Base-by-base conservation (phyloP, 2,113 vertebrate species). In the Scopus umbretta region DNA sequence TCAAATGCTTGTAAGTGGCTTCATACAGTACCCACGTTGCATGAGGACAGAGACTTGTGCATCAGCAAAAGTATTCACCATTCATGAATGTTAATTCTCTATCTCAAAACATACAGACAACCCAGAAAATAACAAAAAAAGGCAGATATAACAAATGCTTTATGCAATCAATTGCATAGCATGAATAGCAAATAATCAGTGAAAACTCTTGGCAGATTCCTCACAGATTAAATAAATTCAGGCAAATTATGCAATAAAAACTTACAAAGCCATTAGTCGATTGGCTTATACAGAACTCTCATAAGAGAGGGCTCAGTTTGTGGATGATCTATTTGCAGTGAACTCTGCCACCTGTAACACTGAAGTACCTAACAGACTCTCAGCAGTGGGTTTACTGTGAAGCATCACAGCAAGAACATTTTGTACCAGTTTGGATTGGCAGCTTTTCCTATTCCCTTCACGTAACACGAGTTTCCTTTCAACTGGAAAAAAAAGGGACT, bases 1-100 rank as follows among this genome's bases (percentile, higher is more conserved):
- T 70, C 25, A 66, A 61, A 47, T 27, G 15, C 32, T 59, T 67
- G 14, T 53, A 36, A 84, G 21, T 3, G 26, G 9, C 72, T 74
- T 47, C 76, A 16, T 5, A 55, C 16, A 47, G 36, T 34, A 71
- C 50, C 25, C 50, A 1, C 2, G 0, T 0, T 21, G n/a, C 50
- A 30, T 3, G 10, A 71, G 32, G 62, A 34, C 63, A 91, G 25
- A 79, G 34, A 14, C 25, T 10, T 52, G n/a, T 10, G 14, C 63
- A 80, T 40, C 59, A 71, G 59, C 56, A 79, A 30, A 86, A 29
- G 32, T 10, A 43, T 15, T 74, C 63, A 47, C 19, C n/a, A 25
- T 13, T 58, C 52, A 27, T 53, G 71, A 38, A 36, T 3, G 13
- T n/a, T 63, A 67, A 67, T 52, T 79, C 50, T 72, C 45, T n/a